Evolutionary conservation across 2,797 vertebrate genomes (phyloP).

Genomic region (Gephyroberyx darwinii): DNA sequence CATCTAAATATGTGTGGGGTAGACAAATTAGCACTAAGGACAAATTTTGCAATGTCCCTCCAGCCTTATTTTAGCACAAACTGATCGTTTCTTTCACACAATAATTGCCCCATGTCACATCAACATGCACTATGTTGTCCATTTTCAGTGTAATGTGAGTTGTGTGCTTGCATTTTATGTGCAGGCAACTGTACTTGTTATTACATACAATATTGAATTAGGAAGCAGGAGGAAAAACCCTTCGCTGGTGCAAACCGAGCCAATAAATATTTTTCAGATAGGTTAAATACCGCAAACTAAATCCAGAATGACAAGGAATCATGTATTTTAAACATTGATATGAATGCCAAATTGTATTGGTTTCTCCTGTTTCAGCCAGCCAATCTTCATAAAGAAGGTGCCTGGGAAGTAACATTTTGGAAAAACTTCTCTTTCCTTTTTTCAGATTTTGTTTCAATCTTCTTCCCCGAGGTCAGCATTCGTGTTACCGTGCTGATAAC

Average conservation of each 20-base stretch:
- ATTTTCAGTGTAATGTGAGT: conserved; percentile 51
- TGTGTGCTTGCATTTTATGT: conserved; percentile 50
- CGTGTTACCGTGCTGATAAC: conserved; percentile 38
- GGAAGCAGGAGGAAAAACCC: conserved; percentile 52
- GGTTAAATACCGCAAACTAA: conserved; percentile 66
- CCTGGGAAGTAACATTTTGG: conserved; percentile 38
- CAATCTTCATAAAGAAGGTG: conserved; percentile 56
- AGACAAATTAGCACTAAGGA: too few species aligned
- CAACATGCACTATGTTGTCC: conserved; percentile 31
- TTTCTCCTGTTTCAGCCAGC: conserved; percentile 72
- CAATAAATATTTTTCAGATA: conserved; percentile 58
- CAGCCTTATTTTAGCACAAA: conserved; percentile 34
- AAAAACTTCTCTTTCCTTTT: conserved; percentile 39
- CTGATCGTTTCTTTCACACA: conserved; percentile 39
- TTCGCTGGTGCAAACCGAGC: conserved; percentile 48
- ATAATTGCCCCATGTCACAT: conserved; percentile 49
- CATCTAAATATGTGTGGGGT: background rate
- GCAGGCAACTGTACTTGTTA: conserved; percentile 50
- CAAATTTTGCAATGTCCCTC: conserved; percentile 13
- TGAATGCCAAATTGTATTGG: conserved; percentile 66
- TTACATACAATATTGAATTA: conserved; percentile 65
- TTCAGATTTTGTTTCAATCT: conserved; percentile 40
- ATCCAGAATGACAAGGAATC: conserved; percentile 68
- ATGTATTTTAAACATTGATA: conserved; percentile 70
- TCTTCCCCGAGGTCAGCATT: conserved; percentile 25